Evolutionary conservation across 2,113 vertebrate species (phyloP), one percentile per base, ranked within the genome.

Genomic region (Chionis minor): DNA sequence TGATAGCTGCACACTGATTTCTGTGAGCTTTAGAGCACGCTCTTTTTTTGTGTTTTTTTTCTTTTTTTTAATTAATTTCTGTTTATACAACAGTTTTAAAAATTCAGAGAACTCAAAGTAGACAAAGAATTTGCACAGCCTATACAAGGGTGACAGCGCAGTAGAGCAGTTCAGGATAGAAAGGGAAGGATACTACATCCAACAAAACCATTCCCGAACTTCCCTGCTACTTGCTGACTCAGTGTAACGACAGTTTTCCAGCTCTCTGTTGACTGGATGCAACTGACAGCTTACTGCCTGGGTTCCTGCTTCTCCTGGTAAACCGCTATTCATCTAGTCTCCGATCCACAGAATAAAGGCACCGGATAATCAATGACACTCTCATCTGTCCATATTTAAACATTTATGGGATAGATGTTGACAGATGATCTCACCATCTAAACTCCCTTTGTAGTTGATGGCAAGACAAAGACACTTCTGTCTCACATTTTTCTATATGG

Each of bases 381-480:
- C 81, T 90, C 54, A 4, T 85, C 96, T 94, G 74, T 67, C 71
- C 85, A 35, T 94, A 93, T 94, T 96, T 96, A 94, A 96, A 81
- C 81, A 77, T 86, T 92, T 81, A 88, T 69, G 66, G 90, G 44
- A 56, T 77, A 94, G 66, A 89, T 88, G 88, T 79, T 94, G 94
- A 96, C 88, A 97, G 94, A 92, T 96, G 90, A 95, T 91, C 87
- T 95, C 87, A 96, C 65, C 62, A 69, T 86, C 56, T 72, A 69
- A 94, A 55, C 62, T 88, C 52, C 78, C 92, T 92, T 88, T 96
- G 90, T 93, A 96, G 92, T 24, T 90, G 56, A 75, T 40, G 49
- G 66, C 80, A 92, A 62, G 90, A 90, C 74, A 79, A 84, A 90
- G 59, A 79, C 52, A 28, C 24, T 91, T 90, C 66, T 93, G 90